Percentiles rank a stretch among this genome's conserved stretches.
Evolutionary conservation across 2,888 invertebrate species (phyloP).

Genomic region (Eueremaeus valkanovi): DNA sequence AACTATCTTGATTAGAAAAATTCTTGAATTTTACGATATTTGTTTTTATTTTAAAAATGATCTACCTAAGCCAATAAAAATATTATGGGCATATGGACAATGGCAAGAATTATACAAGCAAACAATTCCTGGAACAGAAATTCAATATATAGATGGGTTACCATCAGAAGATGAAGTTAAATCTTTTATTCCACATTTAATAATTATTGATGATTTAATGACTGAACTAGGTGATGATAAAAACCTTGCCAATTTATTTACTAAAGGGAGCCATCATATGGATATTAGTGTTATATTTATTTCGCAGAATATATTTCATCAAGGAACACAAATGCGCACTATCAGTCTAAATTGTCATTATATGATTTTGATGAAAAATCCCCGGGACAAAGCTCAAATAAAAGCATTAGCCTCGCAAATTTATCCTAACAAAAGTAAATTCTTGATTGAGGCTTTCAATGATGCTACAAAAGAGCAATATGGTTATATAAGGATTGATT

Average conservation of each 20-base stretch:
- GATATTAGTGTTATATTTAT: slow-evolving; percentile 30
- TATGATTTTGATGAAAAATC: slow-evolving; percentile 38
- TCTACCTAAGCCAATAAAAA: background rate
- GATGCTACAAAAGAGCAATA: slow-evolving; percentile 36
- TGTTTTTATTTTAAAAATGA: background rate
- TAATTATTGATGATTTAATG: slow-evolving; percentile 37
- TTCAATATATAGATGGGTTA: background rate
- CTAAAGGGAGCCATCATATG: slow-evolving; percentile 29
- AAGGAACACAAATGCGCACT: slow-evolving; percentile 36
- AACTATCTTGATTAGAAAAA: slow-evolving; percentile 19
- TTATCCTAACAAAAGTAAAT: slow-evolving; percentile 31
- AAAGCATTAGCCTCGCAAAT: slow-evolving; percentile 30
- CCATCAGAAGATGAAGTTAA: background rate
- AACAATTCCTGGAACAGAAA: background rate
- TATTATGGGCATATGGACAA: slow-evolving; percentile 34
- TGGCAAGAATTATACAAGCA: slow-evolving; percentile 5
- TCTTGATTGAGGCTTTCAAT: slow-evolving; percentile 27
- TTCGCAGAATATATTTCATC: slow-evolving; percentile 39
- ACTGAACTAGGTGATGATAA: slow-evolving; percentile 15
- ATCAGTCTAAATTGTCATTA: slow-evolving; percentile 39
- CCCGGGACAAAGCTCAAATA: slow-evolving; percentile 33
- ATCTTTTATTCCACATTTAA: background rate
- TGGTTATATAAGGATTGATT: slow-evolving; percentile 22
- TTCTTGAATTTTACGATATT: background rate
- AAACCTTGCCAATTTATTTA: slow-evolving; percentile 2